phyloP scores from a whole-genome alignment of 2,797 vertebrate species.

The Masticophis lateralis region DNA sequence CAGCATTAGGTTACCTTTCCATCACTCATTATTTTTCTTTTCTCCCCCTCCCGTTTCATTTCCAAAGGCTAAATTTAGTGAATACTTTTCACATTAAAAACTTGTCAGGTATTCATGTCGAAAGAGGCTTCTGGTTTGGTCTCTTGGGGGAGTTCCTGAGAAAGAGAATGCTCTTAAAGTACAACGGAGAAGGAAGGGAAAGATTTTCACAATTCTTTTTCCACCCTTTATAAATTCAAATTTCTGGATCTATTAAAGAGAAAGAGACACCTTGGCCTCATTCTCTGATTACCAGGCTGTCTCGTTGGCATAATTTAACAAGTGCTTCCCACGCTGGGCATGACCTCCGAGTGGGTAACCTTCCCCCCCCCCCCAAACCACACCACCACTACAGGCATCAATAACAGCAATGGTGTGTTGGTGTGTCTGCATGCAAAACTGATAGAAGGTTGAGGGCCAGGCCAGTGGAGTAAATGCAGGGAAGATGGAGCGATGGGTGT shows the following conservation, averaged over 20 bases:
- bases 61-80: slow-evolving; percentile 62
- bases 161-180: slow-evolving; percentile 60
- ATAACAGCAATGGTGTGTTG: not conserved
- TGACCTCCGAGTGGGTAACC: not conserved
- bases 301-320: slow-evolving; percentile 5
- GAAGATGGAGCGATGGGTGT: slow-evolving; percentile 1
- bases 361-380: not conserved
- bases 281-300: not conserved
- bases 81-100: slow-evolving; percentile 65
- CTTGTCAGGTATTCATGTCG: slow-evolving; percentile 65
- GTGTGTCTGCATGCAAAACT: not conserved
- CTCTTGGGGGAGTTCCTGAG: slow-evolving; percentile 54
- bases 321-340: slow-evolving; percentile 24
- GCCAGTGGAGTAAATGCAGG: not conserved
- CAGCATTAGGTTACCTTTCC: slow-evolving; percentile 52
- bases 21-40: not conserved
- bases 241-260: not conserved
- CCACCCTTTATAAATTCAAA: slow-evolving; percentile 21
- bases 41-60: not conserved
- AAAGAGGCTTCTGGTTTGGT: slow-evolving; percentile 55
- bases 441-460: slow-evolving; percentile 2
- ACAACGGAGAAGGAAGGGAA: slow-evolving; percentile 48
- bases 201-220: slow-evolving; percentile 36
- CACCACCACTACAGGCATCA: not conserved
- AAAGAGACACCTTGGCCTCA: not conserved